These are phyloP conservation scores for Cylindroiulus punctatus DNA, from an alignment of 2,888 invertebrate species.

Conservation along the genomic window DNA sequence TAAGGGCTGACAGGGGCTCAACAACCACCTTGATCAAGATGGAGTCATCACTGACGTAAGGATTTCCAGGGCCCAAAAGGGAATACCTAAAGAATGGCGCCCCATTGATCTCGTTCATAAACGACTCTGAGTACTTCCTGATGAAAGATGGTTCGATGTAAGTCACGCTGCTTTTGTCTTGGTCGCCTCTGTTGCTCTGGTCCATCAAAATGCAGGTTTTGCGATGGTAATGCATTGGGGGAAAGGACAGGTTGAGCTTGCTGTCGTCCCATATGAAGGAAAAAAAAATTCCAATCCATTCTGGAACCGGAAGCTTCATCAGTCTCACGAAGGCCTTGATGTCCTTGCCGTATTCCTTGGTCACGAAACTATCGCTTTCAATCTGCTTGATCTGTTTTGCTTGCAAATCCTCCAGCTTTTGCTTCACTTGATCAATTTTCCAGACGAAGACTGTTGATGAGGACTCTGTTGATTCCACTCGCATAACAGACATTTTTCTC, in stretches of 20 bases:
- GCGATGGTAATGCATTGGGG: not conserved
- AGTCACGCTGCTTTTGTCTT: too few relatives aligned
- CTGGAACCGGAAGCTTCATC: not conserved
- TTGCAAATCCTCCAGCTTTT: not conserved
- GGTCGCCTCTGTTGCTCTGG: not conserved
- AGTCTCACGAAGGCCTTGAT: not conserved
- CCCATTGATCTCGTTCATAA: not conserved
- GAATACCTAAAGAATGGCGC: not conserved
- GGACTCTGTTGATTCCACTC: too few relatives aligned
- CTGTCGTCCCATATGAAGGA: not conserved
- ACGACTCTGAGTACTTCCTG: not conserved
- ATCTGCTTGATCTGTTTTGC: not conserved
- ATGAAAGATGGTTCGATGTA: not conserved
- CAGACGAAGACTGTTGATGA: not conserved
- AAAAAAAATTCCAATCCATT: not conserved
- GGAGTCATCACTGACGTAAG: not conserved
- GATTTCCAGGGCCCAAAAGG: not conserved
- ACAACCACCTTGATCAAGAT: conserved; percentile 29
- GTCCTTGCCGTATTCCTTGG: not conserved
- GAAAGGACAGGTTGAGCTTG: not conserved
- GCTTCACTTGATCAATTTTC: not conserved
- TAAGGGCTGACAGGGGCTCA: not conserved
- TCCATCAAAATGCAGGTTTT: conserved; percentile 37
- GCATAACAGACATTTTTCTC: not conserved
- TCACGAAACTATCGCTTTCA: not conserved